phyloP scores from a whole-genome alignment of 64 coral and sea anemone species.

The Montipora sp. region DNA sequence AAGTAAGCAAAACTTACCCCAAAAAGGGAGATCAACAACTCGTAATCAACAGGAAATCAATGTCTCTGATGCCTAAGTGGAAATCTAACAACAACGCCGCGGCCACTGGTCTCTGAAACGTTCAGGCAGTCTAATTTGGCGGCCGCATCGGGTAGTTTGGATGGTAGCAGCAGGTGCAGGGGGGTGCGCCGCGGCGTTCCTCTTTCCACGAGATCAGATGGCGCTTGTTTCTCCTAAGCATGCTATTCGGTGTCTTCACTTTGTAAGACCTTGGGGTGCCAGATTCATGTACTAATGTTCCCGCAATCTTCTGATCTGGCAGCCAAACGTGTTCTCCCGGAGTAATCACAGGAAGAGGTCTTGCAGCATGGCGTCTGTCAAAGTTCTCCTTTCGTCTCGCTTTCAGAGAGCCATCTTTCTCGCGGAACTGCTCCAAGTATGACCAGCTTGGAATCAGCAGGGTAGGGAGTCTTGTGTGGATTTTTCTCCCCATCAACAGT shows the following conservation, averaged over 20 bases:
- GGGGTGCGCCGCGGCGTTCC: too few relatives aligned
- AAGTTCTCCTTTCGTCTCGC: not conserved
- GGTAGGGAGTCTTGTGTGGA: not conserved
- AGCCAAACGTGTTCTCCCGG: not conserved
- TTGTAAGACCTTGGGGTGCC: not conserved
- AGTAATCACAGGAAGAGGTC: not conserved
- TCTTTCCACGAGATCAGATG: not conserved
- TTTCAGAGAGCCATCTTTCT: not conserved
- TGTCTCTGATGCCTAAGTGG: not conserved
- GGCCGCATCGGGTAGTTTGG: not conserved
- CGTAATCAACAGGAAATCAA: not conserved
- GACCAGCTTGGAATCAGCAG: not conserved
- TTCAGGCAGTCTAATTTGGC: not conserved
- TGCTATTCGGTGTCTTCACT: not conserved
- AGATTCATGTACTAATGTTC: not conserved
- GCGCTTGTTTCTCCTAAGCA: slow-evolving; percentile 6
- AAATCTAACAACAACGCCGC: not conserved
- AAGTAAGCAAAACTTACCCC: too few relatives aligned
- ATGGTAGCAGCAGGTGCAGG: not conserved
- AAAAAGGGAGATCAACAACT: too few relatives aligned
- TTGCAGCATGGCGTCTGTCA: not conserved
- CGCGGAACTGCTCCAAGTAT: not conserved
- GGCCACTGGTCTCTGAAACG: not conserved
- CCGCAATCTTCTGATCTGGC: not conserved
- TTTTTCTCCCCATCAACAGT: not conserved